These are phyloP conservation scores for Monopis laevigella DNA, from an alignment of 2,888 invertebrate genomes.

Conservation along the genomic window DNA sequence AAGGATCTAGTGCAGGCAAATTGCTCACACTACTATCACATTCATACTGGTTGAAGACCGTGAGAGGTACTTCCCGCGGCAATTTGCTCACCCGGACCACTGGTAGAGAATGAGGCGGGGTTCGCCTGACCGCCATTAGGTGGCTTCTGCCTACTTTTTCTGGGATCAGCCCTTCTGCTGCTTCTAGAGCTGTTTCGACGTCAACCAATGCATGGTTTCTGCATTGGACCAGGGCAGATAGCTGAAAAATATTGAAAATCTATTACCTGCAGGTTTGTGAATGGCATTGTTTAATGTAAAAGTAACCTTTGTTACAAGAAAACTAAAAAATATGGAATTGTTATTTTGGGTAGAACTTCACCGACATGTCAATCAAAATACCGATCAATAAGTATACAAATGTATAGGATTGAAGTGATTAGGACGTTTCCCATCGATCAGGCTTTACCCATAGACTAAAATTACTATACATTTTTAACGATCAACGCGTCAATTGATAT, in stretches of 20 bases:
- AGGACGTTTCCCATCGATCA: no score
- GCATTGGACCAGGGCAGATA: constrained; percentile 49
- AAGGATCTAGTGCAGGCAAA: constrained; percentile 45
- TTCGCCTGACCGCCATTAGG: constrained; percentile 35
- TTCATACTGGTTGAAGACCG: constrained; percentile 49
- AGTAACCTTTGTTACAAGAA: no score
- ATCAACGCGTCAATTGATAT: no score
- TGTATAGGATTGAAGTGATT: no score
- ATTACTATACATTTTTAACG: no score
- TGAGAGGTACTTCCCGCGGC: constrained; percentile 49
- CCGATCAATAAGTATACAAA: no score
- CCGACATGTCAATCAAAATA: no score
- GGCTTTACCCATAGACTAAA: no score
- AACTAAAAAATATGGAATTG: no score
- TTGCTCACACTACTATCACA: constrained; percentile 31
- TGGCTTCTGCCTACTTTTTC: constrained; percentile 30
- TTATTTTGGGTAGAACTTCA: no score
- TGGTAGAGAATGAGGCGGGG: constrained; percentile 16
- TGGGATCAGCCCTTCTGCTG: constrained; percentile 44
- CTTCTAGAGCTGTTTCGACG: constrained; percentile 62
- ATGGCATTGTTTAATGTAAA: no score
- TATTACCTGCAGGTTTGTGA: constrained; percentile 1
- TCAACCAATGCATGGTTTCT: constrained; percentile 54
- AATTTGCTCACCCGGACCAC: constrained; percentile 26
- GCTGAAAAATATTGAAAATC: constrained; percentile 25